A percentile compares a stretch with the other conserved stretches of the same genome.
These are phyloP conservation scores for Drepana falcataria DNA, from an alignment of 2,888 invertebrate species.

Conservation along the genomic window DNA sequence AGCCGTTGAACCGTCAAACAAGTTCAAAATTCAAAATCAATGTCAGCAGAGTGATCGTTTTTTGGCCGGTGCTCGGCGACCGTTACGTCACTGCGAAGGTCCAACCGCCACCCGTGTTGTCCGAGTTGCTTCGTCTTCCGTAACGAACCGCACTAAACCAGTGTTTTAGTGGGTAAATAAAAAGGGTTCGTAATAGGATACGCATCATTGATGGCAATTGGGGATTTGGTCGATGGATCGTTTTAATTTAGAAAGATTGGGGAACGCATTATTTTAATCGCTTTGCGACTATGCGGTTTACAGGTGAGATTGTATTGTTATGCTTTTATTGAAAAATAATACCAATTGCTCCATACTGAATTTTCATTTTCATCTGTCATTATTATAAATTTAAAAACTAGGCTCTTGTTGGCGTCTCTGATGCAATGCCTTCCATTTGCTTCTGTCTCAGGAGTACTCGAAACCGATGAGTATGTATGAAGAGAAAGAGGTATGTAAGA, in stretches of 20 bases:
- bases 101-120: slow-evolving; percentile 38
- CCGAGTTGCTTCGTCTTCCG: slow-evolving; percentile 54
- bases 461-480: too few relatives aligned
- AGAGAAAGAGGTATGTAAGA: too few relatives aligned
- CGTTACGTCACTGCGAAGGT: slow-evolving; percentile 56
- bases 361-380: too few relatives aligned
- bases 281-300: too few relatives aligned
- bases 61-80: slow-evolving; percentile 27
- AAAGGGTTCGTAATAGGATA: slow-evolving; percentile 10
- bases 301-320: too few relatives aligned
- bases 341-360: too few relatives aligned
- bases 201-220: slow-evolving; percentile 8
- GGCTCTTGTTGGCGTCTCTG: too few relatives aligned
- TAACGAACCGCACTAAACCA: slow-evolving; percentile 39
- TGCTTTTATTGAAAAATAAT: too few relatives aligned
- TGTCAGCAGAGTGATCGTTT: slow-evolving; percentile 41
- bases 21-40: slow-evolving; percentile 52
- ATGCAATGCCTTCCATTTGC: too few relatives aligned
- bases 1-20: slow-evolving; percentile 22
- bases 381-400: too few relatives aligned
- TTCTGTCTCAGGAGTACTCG: too few relatives aligned
- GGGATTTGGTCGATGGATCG: background rate
- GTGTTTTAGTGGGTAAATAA: slow-evolving; percentile 14
- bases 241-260: slow-evolving; percentile 10
- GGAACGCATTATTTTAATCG: slow-evolving; percentile 11